Evolutionary conservation across 2,113 vertebrate genomes (phyloP).

Genomic region (Lucifuga dentata): DNA sequence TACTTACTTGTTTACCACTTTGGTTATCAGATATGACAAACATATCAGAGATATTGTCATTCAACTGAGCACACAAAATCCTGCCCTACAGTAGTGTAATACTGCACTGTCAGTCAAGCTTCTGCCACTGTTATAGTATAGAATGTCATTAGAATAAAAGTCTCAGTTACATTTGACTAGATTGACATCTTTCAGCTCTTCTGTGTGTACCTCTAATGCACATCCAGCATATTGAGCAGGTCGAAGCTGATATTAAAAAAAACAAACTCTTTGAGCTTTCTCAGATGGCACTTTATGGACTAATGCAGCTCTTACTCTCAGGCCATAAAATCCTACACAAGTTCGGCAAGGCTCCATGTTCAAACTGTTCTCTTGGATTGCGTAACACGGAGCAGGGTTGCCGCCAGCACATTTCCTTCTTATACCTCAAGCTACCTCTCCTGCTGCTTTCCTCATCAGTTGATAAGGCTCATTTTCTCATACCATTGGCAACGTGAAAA

Average conservation of each 20-base stretch:
- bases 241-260: background rate
- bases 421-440: conserved; percentile 50
- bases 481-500: conserved; percentile 32
- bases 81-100: background rate
- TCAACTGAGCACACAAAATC: background rate
- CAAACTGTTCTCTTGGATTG: conserved; percentile 60
- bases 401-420: conserved; percentile 45
- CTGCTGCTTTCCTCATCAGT: conserved; percentile 43
- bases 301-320: conserved; percentile 4
- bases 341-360: conserved; percentile 56
- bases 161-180: too few species aligned
- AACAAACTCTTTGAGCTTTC: background rate
- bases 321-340: conserved; percentile 12
- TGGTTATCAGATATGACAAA: background rate
- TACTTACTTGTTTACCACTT: background rate
- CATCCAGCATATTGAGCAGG: background rate
- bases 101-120: background rate
- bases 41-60: background rate
- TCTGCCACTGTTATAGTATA: too few species aligned
- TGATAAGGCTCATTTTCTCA: conserved; percentile 33
- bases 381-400: conserved; percentile 38
- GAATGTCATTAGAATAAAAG: too few species aligned
- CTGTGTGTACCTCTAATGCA: background rate
- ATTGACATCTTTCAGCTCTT: too few species aligned
- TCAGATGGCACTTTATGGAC: background rate